Conservation (phyloP, 2,113 vertebrate genomes). For the Sphaerodactylus townsendi region DNA sequence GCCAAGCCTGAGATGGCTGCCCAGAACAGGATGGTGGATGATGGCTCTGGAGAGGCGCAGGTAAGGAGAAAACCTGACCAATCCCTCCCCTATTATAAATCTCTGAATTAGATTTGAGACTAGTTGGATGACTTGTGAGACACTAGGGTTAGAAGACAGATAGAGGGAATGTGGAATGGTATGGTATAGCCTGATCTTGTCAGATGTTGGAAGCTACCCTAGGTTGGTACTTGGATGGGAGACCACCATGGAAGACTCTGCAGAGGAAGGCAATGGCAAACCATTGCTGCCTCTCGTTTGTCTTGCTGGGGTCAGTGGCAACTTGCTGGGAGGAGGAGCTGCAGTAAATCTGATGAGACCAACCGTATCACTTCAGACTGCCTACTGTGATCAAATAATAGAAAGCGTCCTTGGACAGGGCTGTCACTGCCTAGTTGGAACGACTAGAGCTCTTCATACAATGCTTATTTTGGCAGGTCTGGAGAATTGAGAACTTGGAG, state of each 20-base stretch:
- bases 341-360: neutral
- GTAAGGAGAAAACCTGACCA: constrained; percentile 31
- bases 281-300: too few species aligned
- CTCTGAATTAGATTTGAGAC: neutral
- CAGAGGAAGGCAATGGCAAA: too few species aligned
- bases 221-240: too few species aligned
- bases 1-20: constrained; percentile 83
- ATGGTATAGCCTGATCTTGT: too few species aligned
- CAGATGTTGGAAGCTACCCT: too few species aligned
- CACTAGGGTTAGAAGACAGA: neutral
- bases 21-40: constrained; percentile 88
- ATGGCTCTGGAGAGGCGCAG: constrained; percentile 81
- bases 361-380: neutral
- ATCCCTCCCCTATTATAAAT: neutral
- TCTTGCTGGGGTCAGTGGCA: too few species aligned
- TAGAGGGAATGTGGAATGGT: too few species aligned
- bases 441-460: neutral
- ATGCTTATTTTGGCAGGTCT: constrained; percentile 71
- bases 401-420: neutral
- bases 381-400: neutral
- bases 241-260: too few species aligned
- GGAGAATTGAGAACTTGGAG: constrained; percentile 83
- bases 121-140: neutral
- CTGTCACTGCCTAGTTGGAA: too few species aligned
- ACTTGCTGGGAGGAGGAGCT: too few species aligned